A percentile compares a stretch with the other conserved stretches of the same genome.
These are phyloP conservation scores for Portevinia maculata DNA, from an alignment of 2,888 invertebrate species.

Conservation along the genomic window DNA sequence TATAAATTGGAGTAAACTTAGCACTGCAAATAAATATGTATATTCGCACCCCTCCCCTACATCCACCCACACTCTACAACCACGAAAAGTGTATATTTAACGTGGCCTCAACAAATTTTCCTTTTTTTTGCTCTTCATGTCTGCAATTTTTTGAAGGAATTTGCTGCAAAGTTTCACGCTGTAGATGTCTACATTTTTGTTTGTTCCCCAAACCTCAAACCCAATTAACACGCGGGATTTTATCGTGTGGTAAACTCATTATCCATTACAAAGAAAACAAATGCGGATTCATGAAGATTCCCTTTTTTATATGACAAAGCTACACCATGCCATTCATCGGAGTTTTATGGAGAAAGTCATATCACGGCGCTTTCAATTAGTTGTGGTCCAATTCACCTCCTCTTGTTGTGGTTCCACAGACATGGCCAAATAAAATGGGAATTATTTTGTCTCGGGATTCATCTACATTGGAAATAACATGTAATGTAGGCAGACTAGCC, in stretches of 20 bases:
- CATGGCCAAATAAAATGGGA: not conserved
- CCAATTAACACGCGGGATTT: conserved; percentile 44
- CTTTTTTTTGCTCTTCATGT: not conserved
- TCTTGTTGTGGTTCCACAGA: not conserved
- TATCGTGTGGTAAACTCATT: conserved; percentile 24
- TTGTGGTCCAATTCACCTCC: not conserved
- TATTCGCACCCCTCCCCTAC: not conserved
- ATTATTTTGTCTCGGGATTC: conserved; percentile 54
- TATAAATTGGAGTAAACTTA: conserved; percentile 61
- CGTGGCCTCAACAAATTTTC: conserved; percentile 41
- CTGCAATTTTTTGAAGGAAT: conserved; percentile 8
- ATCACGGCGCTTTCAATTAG: conserved; percentile 38
- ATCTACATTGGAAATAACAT: conserved; percentile 55
- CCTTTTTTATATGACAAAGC: conserved; percentile 3
- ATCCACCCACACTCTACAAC: conserved; percentile 1
- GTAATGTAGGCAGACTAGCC: conserved; percentile 31
- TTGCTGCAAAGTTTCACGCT: conserved; percentile 18
- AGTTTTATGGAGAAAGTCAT: not conserved
- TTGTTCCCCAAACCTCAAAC: not conserved
- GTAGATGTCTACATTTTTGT: conserved; percentile 17
- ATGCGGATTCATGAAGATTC: conserved; percentile 22
- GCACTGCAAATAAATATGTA: conserved; percentile 32
- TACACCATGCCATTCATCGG: no score
- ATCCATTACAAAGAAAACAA: not conserved
- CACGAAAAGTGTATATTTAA: conserved; percentile 2